Evolutionary conservation across 1,140 invertebrate genomes (phyloP), one percentile per base, ranked within the genome.

Genomic region (Anastatus disparis): DNA sequence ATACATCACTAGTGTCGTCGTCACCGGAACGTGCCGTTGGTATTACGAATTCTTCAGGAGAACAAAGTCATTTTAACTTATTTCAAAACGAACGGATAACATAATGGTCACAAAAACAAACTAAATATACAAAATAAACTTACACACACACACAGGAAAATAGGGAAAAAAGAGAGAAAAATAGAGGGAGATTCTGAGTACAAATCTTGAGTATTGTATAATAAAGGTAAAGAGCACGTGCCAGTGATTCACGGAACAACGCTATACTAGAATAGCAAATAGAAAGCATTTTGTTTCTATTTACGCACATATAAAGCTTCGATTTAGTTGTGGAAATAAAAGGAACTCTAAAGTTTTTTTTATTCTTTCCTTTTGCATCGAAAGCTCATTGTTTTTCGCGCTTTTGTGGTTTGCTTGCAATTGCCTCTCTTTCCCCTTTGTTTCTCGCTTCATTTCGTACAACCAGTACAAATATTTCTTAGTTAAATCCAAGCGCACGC

Each of bases 171-270:
- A 40, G 17, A 35, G 7, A 27, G 79, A 76, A 80, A 78, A 71
- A 74, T 75, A 75, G 74, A 74, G 76, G 78, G 79, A 81, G 80
- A 78, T n/a, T 76, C 80, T 79, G 80, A 80, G 78, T 79, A 82
- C 80, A 82, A 73, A 74, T 76, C 76, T n/a, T n/a, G 76, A 78
- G 75, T 71, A 76, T 82, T 77, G 82, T 79, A 82, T 81, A 82
- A 82, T 81, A 81, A 65, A 64, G 13, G 12, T 29, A 26, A 9
- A n/a, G n/a, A n/a, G 20, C 27, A 24, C 48, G n/a, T n/a, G n/a
- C 29, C 48, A 31, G 48, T 74, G 72, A 66, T 78, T 72, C 71
- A 71, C 52, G 67, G n/a, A 62, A 53, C 50, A 53, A 68, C 75
- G 46, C 6, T n/a, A 48, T n/a, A 13, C 46, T 48, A 10, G 61